phyloP scores from a whole-genome alignment of 2,113 vertebrate genomes.

The Erythrocercus mccallii region DNA sequence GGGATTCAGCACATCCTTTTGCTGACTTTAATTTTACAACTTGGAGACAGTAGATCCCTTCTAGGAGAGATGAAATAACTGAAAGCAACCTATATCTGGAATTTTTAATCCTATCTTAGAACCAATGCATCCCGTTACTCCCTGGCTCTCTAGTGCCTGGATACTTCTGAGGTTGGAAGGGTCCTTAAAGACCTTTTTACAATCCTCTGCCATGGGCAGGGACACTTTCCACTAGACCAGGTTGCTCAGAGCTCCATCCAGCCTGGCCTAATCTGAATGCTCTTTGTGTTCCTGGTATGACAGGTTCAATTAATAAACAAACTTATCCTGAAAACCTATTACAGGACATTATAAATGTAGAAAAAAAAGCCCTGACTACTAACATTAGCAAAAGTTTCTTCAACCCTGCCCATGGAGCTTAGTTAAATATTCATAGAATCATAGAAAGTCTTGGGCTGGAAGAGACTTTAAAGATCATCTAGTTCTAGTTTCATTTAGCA shows the following conservation, averaged over 20 bases:
- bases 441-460: background rate
- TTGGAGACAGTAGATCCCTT: conserved; percentile 45
- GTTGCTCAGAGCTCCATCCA: background rate
- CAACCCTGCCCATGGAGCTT: background rate
- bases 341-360: background rate
- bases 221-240: background rate
- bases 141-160: background rate
- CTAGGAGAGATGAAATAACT: conserved; percentile 41
- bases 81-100: background rate
- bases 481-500: background rate
- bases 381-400: background rate
- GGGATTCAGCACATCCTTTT: conserved; percentile 68
- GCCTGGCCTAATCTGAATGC: background rate
- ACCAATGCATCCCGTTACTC: background rate
- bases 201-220: background rate
- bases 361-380: background rate
- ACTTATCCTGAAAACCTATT: background rate
- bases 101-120: background rate
- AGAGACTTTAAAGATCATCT: background rate
- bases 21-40: conserved; percentile 70
- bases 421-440: background rate
- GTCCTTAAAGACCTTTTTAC: background rate
- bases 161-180: background rate
- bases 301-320: background rate
- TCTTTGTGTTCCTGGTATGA: background rate